Evolutionary conservation across 1,140 invertebrate genomes (phyloP).

Genomic region (Cotesia typhae): DNA sequence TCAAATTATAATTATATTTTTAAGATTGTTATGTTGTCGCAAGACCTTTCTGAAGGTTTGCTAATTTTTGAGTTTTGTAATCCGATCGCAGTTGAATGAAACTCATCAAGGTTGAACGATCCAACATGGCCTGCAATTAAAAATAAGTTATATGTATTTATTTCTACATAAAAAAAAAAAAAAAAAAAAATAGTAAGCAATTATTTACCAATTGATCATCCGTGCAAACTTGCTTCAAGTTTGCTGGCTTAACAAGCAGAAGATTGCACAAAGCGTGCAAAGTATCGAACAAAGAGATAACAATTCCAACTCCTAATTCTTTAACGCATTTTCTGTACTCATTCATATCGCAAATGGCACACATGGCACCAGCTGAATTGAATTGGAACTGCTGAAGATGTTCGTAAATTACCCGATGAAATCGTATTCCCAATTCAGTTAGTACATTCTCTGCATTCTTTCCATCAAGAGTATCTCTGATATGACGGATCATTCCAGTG

Average conservation of each 20-base stretch:
- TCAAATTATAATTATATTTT: not conserved
- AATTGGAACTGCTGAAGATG: slow-evolving; percentile 96
- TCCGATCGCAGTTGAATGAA: slow-evolving; percentile 95
- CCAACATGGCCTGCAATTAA: slow-evolving; percentile 80
- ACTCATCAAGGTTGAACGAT: slow-evolving; percentile 85
- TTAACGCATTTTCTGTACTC: slow-evolving; percentile 89
- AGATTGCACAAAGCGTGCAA: slow-evolving; percentile 96
- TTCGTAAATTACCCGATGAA: slow-evolving; percentile 95
- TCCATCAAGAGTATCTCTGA: slow-evolving; percentile 88
- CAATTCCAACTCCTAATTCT: slow-evolving; percentile 76
- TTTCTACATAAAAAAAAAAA: too few species aligned
- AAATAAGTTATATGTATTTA: not conserved
- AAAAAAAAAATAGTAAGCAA: not conserved
- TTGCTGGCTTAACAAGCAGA: slow-evolving; percentile 94
- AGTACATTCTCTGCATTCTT: slow-evolving; percentile 90
- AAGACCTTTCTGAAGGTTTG: slow-evolving; percentile 72
- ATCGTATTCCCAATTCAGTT: slow-evolving; percentile 87
- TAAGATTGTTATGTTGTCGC: slow-evolving; percentile 43
- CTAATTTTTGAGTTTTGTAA: slow-evolving; percentile 86
- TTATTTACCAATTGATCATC: slow-evolving; percentile 88
- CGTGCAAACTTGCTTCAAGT: slow-evolving; percentile 93
- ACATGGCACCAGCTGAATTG: slow-evolving; percentile 95
- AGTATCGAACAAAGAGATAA: slow-evolving; percentile 91
- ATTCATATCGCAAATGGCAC: slow-evolving; percentile 97
- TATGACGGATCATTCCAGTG: slow-evolving; percentile 77